Base-by-base conservation (phyloP, 2,797 vertebrate genomes). In the Hyperoplus lanceolatus region DNA sequence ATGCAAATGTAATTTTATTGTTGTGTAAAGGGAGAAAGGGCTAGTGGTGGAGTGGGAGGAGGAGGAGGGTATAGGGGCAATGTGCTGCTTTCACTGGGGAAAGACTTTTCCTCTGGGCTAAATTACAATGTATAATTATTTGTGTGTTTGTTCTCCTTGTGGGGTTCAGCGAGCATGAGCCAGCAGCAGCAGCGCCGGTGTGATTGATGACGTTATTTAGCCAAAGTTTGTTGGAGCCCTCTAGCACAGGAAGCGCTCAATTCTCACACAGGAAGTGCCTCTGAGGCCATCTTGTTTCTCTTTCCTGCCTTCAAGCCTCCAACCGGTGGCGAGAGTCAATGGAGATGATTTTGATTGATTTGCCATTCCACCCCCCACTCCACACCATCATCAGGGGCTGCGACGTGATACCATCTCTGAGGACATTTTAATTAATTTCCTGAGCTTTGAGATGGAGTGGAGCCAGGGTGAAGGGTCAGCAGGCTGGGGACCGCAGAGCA, bases 391-490 rank as follows among this genome's bases (percentile, higher is more conserved):
- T 91, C 83, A 29, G 90, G 94, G 94, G 91, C 94, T 94, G 90
- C 87, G 94, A 96, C 91, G 95, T 78, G 94, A 95, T 96, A 95
- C 77, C 91, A 91, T 96, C 94, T 93, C 94, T 80, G 81, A 82
- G 95, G 96, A 96, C 97, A 93, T 93, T 97, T 95, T 97, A 98
- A 99, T 99, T 97, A 98, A 97, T 98, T 98, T 97, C 96, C 96
- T 88, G 10, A 73, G 89, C 87, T 89, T 92, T 82, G 95, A 98
- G 97, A 99, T 97, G 95, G 97, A 99, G 96, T 97, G 95, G 95
- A 94, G 94, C 90, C 89, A 81, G 94, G 97, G 95, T 94, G 93
- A 97, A 93, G 95, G 98, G 97, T 98, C 96, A 93, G 96, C 96
- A 96, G 96, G 96, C 97, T 93, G 93, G 96, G 96, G 97, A 97